phyloP scores from a whole-genome alignment of 1,140 invertebrate genomes.

The Aphaenogaster floridana region DNA sequence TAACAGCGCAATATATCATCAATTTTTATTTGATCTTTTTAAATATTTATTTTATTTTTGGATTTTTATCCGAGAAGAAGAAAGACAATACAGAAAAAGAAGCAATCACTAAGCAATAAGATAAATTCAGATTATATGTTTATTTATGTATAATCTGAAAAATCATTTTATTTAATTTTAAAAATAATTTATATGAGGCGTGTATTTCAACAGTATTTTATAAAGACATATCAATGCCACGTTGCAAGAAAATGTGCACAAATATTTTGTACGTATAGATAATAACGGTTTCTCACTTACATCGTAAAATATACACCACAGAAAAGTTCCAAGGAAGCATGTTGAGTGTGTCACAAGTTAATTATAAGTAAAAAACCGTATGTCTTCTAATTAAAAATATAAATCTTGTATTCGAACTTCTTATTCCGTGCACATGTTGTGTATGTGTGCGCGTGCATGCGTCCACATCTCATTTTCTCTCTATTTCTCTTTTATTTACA shows the following conservation, averaged over 20 bases:
- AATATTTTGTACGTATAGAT: neutral
- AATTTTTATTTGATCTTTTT: neutral
- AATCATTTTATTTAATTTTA: neutral
- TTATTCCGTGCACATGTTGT: neutral
- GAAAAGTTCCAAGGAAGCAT: neutral
- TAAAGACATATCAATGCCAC: slow-evolving; percentile 38
- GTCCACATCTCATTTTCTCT: neutral
- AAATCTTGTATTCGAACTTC: neutral
- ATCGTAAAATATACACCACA: neutral
- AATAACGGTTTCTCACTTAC: neutral
- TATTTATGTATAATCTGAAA: neutral
- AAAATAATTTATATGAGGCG: neutral
- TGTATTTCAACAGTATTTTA: neutral
- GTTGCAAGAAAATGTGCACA: slow-evolving; percentile 3
- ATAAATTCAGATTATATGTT: neutral
- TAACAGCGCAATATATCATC: neutral
- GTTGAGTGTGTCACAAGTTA: neutral
- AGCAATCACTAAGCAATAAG: slow-evolving; percentile 14
- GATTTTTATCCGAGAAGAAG: neutral
- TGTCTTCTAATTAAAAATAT: slow-evolving; percentile 26
- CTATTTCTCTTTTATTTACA: neutral
- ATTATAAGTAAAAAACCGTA: slow-evolving; percentile 29
- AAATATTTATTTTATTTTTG: neutral
- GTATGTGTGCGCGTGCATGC: neutral
- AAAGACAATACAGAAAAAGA: neutral